A percentile compares a stretch with the other conserved stretches of the same genome.
Evolutionary conservation across 2,888 invertebrate genomes (phyloP).

Genomic region (Leucoma salicis): DNA sequence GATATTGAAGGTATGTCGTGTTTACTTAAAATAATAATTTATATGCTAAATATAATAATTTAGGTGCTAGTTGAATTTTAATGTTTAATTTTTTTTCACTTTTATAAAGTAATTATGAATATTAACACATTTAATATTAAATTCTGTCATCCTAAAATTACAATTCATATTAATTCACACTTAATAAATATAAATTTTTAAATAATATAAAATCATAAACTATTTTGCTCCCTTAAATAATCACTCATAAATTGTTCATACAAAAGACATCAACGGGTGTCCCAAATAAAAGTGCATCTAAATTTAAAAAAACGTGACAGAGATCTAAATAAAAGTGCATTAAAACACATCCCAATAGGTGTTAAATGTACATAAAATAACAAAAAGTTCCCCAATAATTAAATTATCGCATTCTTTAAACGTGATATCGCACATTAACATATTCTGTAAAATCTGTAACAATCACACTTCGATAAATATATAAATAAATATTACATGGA

Average conservation of each 20-base stretch:
- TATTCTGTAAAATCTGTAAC: slow-evolving; percentile 1
- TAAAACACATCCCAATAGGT: too few relatives aligned
- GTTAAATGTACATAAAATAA: too few relatives aligned
- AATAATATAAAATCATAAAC: not conserved
- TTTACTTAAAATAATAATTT: slow-evolving; percentile 33
- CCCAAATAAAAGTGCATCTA: not conserved
- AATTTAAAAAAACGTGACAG: too few relatives aligned
- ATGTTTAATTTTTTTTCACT: slow-evolving; percentile 8
- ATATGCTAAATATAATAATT: not conserved
- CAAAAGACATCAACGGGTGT: slow-evolving; percentile 70
- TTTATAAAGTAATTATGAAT: slow-evolving; percentile 10
- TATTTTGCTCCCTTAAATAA: not conserved
- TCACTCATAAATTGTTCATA: slow-evolving; percentile 18
- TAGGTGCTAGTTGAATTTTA: not conserved
- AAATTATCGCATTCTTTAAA: not conserved
- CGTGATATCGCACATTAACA: not conserved
- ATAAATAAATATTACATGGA: slow-evolving; percentile 15
- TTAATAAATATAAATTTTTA: not conserved
- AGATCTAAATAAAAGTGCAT: too few relatives aligned
- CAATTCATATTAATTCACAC: not conserved
- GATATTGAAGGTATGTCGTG: slow-evolving; percentile 66
- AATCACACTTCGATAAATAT: slow-evolving; percentile 2
- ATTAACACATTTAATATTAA: slow-evolving; percentile 3
- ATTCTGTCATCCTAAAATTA: not conserved
- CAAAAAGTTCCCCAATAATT: not conserved